phyloP scores from a whole-genome alignment of 2,113 vertebrate genomes.

The Capricornis sumatraensis region DNA sequence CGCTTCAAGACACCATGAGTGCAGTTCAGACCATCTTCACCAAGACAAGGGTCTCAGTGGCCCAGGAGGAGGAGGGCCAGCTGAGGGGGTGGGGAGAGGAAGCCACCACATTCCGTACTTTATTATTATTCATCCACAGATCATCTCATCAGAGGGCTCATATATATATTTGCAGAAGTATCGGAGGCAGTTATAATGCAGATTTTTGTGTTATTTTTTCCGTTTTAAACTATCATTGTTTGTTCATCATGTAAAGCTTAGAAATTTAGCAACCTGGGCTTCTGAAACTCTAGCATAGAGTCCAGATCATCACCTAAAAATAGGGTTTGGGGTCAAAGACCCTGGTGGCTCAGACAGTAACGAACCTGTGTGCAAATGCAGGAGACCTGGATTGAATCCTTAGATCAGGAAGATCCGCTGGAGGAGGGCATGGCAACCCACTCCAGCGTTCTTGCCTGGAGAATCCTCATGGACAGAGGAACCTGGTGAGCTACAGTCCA shows the following conservation, averaged over 20 bases:
- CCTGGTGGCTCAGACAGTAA: neutral
- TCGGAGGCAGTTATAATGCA: neutral
- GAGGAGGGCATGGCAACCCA: neutral
- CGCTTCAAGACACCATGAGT: neutral
- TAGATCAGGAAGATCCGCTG: neutral
- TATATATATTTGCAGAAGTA: neutral
- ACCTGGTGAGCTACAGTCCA: neutral
- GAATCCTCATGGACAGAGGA: neutral
- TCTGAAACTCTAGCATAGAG: neutral
- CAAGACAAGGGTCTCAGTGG: neutral
- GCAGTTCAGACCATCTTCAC: neutral
- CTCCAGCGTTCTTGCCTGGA: neutral
- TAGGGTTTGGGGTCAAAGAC: neutral
- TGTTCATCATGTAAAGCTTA: neutral
- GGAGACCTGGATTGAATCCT: neutral
- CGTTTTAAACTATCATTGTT: neutral
- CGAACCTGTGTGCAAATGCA: neutral
- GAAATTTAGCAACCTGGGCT: neutral
- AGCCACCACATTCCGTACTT: neutral
- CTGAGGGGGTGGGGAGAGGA: fast-evolving
- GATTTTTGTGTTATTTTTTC: neutral
- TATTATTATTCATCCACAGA: neutral
- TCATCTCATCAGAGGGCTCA: neutral
- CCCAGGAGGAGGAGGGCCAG: fast-evolving
- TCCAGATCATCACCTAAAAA: neutral